Percentiles rank a stretch among this genome's conserved stretches.
phyloP scores from a whole-genome alignment of 2,797 vertebrate genomes.

The Somateria mollissima region DNA sequence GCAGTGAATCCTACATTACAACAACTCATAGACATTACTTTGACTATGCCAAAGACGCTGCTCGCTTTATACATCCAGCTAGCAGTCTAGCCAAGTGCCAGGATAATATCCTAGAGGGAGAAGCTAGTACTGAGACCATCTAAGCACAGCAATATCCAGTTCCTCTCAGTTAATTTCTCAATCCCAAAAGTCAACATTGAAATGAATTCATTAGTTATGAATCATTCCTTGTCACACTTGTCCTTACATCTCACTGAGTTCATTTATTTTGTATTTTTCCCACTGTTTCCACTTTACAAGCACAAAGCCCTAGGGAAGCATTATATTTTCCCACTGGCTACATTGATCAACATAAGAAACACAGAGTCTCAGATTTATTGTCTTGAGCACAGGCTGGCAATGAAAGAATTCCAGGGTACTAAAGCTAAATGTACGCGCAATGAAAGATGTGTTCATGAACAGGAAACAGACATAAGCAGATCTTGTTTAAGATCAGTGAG shows the following conservation, averaged over 20 bases:
- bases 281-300: background rate
- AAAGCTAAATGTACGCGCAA: background rate
- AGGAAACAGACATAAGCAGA: background rate
- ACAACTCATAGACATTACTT: background rate
- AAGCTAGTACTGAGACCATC: background rate
- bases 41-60: background rate
- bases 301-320: background rate
- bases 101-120: fast-evolving
- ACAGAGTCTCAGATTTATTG: background rate
- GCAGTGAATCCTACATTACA: background rate
- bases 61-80: background rate
- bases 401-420: background rate
- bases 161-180: background rate
- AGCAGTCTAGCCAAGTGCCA: too few relatives aligned
- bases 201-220: background rate
- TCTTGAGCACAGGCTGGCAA: background rate
- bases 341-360: background rate
- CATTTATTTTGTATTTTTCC: background rate
- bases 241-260: background rate
- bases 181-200: background rate
- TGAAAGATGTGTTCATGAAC: background rate
- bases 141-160: background rate
- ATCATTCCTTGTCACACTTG: background rate
- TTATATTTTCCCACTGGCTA: background rate
- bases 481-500: background rate